Evolutionary conservation across 2,113 vertebrate species (phyloP), one percentile per base, ranked within the genome.

Genomic region (Tragelaphus strepsiceros): DNA sequence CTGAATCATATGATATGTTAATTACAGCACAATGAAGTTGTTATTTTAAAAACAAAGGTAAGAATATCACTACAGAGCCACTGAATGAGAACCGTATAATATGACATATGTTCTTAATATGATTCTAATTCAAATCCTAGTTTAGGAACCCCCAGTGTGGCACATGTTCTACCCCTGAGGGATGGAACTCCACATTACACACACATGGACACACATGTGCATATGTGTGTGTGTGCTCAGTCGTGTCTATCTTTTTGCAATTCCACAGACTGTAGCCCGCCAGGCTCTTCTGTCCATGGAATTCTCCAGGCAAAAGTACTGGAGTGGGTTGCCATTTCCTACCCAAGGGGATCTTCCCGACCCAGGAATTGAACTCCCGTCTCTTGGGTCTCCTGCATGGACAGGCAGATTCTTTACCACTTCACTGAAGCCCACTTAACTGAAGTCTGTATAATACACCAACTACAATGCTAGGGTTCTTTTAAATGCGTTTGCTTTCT

Each of bases 181-280:
- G 49, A 61, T 32, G 21, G 32, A 39, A 15, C 21, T 22, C 21
- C 53, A n/a, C n/a, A n/a, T n/a, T 22, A 61, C 0, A 53, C 9
- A 39, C 14, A 35, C 26, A 26, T 32, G 43, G 8, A 61, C 12
- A 14, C 17, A 80, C 6, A 1, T 5, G 2, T 2, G 12, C 8
- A 43, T 43, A 0, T 26, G 71, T 26, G 71, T 77, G 35, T 74
- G 71, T 26, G 22, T 7, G 71, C 35, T 77, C 39, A 43, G 71
- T 77, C 22, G 3, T 43, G 39, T 77, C 71, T 77, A 24, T 43
- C 22, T 77, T 43, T 77, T 43, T 43, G 30, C 2, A 14, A 26
- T 6, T 0, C 22, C 71, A 26, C 7, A 22, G 39, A 77, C 71
- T 77, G 1, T 43, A 77, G 39, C 39, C 71, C 1, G 0, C 12